Evolutionary conservation across 2,797 vertebrate genomes (phyloP), one percentile per base, ranked within the genome.

Genomic region (Chelon labrosus): DNA sequence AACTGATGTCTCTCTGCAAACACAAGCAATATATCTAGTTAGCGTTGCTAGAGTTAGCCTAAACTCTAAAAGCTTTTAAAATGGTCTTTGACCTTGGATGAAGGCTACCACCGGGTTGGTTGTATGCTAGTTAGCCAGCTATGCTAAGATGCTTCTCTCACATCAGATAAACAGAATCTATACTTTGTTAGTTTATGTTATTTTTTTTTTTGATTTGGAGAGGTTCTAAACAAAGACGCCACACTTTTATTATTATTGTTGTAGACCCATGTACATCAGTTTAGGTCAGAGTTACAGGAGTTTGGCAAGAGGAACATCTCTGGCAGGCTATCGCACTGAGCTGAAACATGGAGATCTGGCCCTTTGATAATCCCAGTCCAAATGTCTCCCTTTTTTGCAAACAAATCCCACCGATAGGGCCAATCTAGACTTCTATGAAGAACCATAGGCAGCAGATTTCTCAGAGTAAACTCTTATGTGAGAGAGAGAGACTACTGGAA

Each of bases 301-400:
- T 77, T 70, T 85, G 77, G 81, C 78, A 35, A 13, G 16, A 9
- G 38, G 3, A 59, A 54, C 70, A 16, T 82, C 65, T 74, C 58
- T 85, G 87, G 84, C 85, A 74, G 57, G 4, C 65, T 65, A 49
- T 42, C 35, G 62, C 70, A 31, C 46, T 41, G 60, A 75, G 79
- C 79, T 60, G 70, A 82, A 75, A 85, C 81, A 77, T 10, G 75
- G 87, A 77, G 83, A 86, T 88, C 87, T 86, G 85, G 79, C 70
- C 49, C 72, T 58, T 69, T 79, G 87, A 86, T 92, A 88, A 87
- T 88, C 85, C 75, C 59, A 4, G 86, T 84, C 86, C 89, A 89
- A 92, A 91, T 79, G 85, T 80, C 80, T 86, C 70, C 79, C 80
- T 84, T 88, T 87, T 90, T 75, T 86, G 82, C 80, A 86, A 89